A percentile compares a stretch with the other conserved stretches of the same genome.
These are phyloP conservation scores for Podotricha telesiphe DNA, from an alignment of 2,888 invertebrate species.

Conservation along the genomic window DNA sequence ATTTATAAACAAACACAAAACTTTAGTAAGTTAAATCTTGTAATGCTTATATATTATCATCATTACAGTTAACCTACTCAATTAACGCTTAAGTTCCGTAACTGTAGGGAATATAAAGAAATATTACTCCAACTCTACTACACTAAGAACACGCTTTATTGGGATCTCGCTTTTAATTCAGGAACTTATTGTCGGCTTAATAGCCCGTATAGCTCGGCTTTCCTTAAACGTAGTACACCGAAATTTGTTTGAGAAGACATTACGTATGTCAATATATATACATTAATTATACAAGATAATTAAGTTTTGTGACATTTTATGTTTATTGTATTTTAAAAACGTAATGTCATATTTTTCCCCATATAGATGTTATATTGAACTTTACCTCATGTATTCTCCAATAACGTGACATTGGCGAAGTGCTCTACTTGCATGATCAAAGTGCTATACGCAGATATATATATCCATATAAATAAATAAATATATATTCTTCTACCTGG, in stretches of 20 bases:
- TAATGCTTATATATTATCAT: neutral
- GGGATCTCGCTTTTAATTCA: constrained; percentile 22
- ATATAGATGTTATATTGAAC: no score
- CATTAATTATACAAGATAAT: neutral
- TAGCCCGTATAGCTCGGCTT: constrained; percentile 7
- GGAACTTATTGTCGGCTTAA: constrained; percentile 18
- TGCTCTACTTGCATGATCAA: no score
- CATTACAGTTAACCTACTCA: neutral
- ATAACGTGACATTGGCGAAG: no score
- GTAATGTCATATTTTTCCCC: no score
- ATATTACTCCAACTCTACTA: constrained; percentile 16
- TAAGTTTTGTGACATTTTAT: no score
- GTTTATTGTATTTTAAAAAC: neutral
- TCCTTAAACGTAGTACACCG: constrained; percentile 6
- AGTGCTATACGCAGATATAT: no score
- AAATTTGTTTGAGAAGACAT: neutral
- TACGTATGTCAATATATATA: no score
- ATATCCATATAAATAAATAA: no score
- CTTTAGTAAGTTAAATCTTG: neutral
- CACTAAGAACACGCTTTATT: constrained; percentile 16
- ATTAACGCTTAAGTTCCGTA: neutral
- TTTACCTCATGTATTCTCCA: no score
- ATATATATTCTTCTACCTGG: no score
- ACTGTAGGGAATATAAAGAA: constrained; percentile 20
- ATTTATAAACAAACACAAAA: no score